phyloP scores from a whole-genome alignment of 2,888 invertebrate genomes.

The Thereva unica region DNA sequence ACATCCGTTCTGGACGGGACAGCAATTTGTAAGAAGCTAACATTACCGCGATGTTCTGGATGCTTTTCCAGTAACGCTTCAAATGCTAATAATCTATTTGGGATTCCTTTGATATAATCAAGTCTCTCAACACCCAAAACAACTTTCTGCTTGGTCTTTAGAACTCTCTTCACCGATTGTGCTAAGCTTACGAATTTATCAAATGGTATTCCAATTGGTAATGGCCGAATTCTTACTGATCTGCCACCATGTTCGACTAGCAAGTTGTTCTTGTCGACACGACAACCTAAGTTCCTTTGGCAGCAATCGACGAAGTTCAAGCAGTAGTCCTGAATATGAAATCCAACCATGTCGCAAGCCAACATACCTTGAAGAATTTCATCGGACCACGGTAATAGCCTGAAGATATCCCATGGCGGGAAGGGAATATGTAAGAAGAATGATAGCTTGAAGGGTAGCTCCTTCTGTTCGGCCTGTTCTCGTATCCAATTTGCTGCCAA shows the following conservation, averaged over 20 bases:
- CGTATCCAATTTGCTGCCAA: constrained; percentile 89
- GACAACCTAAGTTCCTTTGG: constrained; percentile 82
- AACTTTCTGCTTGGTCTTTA: constrained; percentile 77
- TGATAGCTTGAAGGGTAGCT: constrained; percentile 77
- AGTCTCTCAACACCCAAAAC: constrained; percentile 86
- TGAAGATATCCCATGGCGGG: constrained; percentile 91
- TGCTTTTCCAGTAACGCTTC: constrained; percentile 79
- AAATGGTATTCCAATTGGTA: constrained; percentile 89
- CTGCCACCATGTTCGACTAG: constrained; percentile 86
- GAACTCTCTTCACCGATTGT: constrained; percentile 68
- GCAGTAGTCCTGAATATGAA: constrained; percentile 89
- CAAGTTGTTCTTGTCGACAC: constrained; percentile 84
- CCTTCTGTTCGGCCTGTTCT: constrained; percentile 79
- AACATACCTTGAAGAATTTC: constrained; percentile 91
- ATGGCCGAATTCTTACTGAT: constrained; percentile 78
- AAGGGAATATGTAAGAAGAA: constrained; percentile 96
- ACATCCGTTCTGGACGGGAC: constrained; percentile 90
- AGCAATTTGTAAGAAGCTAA: constrained; percentile 79
- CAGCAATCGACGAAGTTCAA: constrained; percentile 91
- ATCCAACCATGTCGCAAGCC: constrained; percentile 90
- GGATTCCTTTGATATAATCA: constrained; percentile 89
- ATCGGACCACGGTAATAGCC: constrained; percentile 90
- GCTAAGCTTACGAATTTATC: constrained; percentile 83
- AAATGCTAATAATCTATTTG: constrained; percentile 80
- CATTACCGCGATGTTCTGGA: constrained; percentile 84